Percentiles rank a stretch among this genome's conserved stretches.
Conservation (phyloP, 1,140 invertebrate species). For the Polypedilum vanderplanki region DNA sequence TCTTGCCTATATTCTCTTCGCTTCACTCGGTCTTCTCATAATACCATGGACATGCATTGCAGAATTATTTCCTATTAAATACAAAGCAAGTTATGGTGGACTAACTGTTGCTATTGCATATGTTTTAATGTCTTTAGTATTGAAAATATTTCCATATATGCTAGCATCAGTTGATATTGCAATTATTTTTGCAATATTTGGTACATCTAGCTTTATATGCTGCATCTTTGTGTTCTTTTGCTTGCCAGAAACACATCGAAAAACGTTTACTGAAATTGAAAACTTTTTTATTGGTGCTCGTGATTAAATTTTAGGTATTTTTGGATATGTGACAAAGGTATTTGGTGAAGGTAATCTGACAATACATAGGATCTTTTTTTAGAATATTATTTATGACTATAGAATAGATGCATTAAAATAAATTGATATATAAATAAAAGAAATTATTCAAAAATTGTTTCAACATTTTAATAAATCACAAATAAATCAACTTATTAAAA, state of each 20-base stretch:
- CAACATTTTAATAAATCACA: too few species aligned
- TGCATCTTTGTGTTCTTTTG: conserved; percentile 53
- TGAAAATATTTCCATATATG: conserved; percentile 55
- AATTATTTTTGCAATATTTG: conserved; percentile 56
- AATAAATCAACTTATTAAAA: too few species aligned
- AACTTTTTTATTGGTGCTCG: conserved; percentile 37
- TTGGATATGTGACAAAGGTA: not conserved
- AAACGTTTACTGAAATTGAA: conserved; percentile 53
- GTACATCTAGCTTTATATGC: conserved; percentile 50
- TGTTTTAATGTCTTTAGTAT: conserved; percentile 55
- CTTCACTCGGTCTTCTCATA: conserved; percentile 49
- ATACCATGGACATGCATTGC: conserved; percentile 59
- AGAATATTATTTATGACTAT: too few species aligned
- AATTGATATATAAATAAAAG: too few species aligned
- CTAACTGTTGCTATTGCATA: conserved; percentile 55
- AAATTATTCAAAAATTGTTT: too few species aligned
- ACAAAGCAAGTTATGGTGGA: conserved; percentile 46
- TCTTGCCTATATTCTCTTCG: conserved; percentile 48
- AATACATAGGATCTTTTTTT: too few species aligned
- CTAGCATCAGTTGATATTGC: conserved; percentile 47
- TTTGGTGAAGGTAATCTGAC: not conserved
- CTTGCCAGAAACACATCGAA: conserved; percentile 68
- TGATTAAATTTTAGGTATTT: not conserved
- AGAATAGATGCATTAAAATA: too few species aligned
- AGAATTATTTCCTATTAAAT: conserved; percentile 40